phyloP scores from a whole-genome alignment of 2,888 invertebrate species.

The Malthinus flaveolus region DNA sequence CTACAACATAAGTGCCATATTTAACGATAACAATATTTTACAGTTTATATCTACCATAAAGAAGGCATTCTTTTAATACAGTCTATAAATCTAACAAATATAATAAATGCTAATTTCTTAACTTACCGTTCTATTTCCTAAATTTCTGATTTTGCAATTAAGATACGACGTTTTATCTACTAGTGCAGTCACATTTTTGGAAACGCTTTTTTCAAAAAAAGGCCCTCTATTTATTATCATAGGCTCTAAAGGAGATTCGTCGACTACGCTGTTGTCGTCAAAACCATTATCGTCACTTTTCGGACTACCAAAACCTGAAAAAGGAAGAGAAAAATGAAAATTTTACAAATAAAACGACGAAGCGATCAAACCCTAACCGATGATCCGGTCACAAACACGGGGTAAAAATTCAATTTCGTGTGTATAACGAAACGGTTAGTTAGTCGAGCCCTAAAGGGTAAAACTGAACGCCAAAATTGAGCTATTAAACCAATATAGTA shows the following conservation, averaged over 20 bases:
- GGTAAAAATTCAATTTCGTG: too few species aligned
- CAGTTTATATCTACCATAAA: slow-evolving; percentile 2
- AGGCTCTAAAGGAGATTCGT: slow-evolving; percentile 54
- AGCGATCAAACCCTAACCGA: not conserved
- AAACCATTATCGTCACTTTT: slow-evolving; percentile 36
- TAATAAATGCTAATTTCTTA: not conserved
- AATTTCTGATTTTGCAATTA: slow-evolving; percentile 74
- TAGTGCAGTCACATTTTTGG: slow-evolving; percentile 75
- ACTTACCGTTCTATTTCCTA: slow-evolving; percentile 77
- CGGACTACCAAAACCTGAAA: slow-evolving; percentile 34
- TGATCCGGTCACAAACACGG: too few species aligned
- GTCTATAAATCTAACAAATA: slow-evolving; percentile 1
- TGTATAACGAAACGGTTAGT: too few species aligned
- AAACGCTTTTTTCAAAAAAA: slow-evolving; percentile 71
- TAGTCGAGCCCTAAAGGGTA: too few species aligned
- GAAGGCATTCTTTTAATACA: not conserved
- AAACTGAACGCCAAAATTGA: too few species aligned
- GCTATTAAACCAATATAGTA: too few species aligned
- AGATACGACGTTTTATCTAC: slow-evolving; percentile 77
- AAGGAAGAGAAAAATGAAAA: not conserved
- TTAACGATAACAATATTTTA: slow-evolving; percentile 22
- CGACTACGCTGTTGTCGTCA: slow-evolving; percentile 49
- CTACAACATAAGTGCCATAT: slow-evolving; percentile 5
- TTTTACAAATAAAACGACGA: not conserved
- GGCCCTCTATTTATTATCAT: slow-evolving; percentile 63